A percentile compares a stretch with the other conserved stretches of the same genome.
phyloP scores from a whole-genome alignment of 1,140 invertebrate species.

The Lasaia peninsularis region DNA sequence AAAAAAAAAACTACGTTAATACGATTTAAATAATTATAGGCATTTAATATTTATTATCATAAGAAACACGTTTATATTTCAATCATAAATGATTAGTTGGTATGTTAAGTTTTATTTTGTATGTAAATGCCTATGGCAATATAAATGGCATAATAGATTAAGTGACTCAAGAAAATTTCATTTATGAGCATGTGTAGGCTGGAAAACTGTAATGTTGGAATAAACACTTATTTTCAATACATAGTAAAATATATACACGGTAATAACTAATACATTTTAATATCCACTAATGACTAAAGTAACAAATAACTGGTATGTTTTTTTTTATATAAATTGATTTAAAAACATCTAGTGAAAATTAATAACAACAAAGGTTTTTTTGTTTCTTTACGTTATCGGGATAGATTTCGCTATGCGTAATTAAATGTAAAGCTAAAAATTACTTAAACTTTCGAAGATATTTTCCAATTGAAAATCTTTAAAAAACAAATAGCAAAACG shows the following conservation, averaged over 20 bases:
- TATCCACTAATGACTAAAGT: constrained; percentile 4
- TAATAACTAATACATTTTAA: constrained; percentile 4
- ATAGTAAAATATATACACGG: not conserved
- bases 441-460: not conserved
- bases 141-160: not conserved
- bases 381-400: not conserved
- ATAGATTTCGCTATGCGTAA: not conserved
- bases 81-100: not conserved
- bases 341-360: not conserved
- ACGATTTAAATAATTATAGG: too few species aligned
- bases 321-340: not conserved
- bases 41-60: too few species aligned
- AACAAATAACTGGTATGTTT: constrained; percentile 10
- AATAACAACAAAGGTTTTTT: not conserved
- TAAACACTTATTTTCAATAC: not conserved
- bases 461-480: not conserved
- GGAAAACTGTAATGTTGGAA: not conserved
- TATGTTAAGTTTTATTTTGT: not conserved
- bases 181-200: not conserved
- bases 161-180: constrained; percentile 2
- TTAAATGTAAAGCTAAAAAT: not conserved
- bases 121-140: not conserved
- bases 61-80: too few species aligned
- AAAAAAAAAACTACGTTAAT: too few species aligned
- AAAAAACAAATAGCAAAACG: not conserved